Evolutionary conservation across 2,888 invertebrate species (phyloP).

Genomic region (Apamea sordens): DNA sequence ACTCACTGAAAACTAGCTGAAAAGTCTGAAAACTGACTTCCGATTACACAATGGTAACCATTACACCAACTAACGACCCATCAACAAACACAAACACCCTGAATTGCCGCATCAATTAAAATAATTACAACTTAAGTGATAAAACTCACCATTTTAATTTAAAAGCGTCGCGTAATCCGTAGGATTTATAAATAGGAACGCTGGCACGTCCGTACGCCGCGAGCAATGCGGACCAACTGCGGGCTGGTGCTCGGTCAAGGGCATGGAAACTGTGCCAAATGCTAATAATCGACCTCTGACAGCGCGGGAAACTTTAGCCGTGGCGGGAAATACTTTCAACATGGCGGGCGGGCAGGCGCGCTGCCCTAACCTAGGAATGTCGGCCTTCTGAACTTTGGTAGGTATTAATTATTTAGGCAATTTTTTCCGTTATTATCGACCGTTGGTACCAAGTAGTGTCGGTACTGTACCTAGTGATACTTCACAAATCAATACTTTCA

Average conservation of each 20-base stretch:
- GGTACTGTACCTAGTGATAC: slow-evolving; percentile 25
- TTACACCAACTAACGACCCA: not conserved
- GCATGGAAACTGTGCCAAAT: slow-evolving; percentile 86
- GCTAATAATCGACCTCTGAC: slow-evolving; percentile 77
- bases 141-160: slow-evolving; percentile 83
- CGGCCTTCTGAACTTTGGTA: slow-evolving; percentile 28
- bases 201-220: slow-evolving; percentile 71
- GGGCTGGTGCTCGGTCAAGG: slow-evolving; percentile 85
- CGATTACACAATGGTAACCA: slow-evolving; percentile 16
- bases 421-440: slow-evolving; percentile 39
- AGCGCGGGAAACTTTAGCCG: slow-evolving; percentile 82
- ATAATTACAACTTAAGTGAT: slow-evolving; percentile 49
- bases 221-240: slow-evolving; percentile 84
- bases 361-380: slow-evolving; percentile 43
- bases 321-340: slow-evolving; percentile 63
- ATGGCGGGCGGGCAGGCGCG: slow-evolving; percentile 1
- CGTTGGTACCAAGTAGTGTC: slow-evolving; percentile 60
- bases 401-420: slow-evolving; percentile 26
- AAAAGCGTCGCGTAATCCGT: slow-evolving; percentile 74
- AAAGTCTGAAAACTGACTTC: slow-evolving; percentile 47
- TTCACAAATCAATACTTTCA: slow-evolving; percentile 37
- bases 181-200: slow-evolving; percentile 53
- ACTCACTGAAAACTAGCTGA: slow-evolving; percentile 51
- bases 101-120: slow-evolving; percentile 12
- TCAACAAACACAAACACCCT: not conserved